Evolutionary conservation across 1,140 invertebrate species (phyloP).

Genomic region (Aphaenogaster floridana): DNA sequence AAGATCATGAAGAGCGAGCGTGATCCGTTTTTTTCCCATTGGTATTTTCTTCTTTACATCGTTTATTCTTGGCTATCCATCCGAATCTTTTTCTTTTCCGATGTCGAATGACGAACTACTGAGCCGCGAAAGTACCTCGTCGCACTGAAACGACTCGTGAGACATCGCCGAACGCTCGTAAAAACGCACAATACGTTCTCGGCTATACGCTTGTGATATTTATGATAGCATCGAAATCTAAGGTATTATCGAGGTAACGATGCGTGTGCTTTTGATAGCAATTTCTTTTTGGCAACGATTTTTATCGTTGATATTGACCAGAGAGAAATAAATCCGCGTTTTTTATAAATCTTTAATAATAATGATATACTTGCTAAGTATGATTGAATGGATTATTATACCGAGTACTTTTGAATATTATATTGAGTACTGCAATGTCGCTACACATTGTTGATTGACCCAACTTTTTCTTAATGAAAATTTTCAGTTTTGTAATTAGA

Average conservation of each 20-base stretch:
- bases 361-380: neutral
- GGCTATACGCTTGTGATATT: constrained; percentile 16
- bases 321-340: too few species aligned
- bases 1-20: constrained; percentile 62
- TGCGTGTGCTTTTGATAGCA: neutral
- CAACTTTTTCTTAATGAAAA: neutral
- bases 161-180: constrained; percentile 66
- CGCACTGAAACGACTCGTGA: constrained; percentile 62
- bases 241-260: constrained; percentile 9
- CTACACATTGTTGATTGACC: neutral
- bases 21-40: constrained; percentile 48
- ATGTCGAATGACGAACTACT: constrained; percentile 51
- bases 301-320: neutral
- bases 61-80: constrained; percentile 37
- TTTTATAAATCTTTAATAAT: too few species aligned
- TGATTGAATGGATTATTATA: neutral
- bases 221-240: constrained; percentile 4
- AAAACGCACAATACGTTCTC: constrained; percentile 44
- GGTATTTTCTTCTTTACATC: constrained; percentile 44
- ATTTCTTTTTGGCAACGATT: neutral
- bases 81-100: constrained; percentile 28
- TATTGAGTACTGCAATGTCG: neutral
- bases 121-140: constrained; percentile 62
- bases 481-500: neutral
- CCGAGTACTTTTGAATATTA: neutral